Evolutionary conservation across 2,888 invertebrate genomes (phyloP), one percentile per base, ranked within the genome.

Genomic region (Atethmia centrago): DNA sequence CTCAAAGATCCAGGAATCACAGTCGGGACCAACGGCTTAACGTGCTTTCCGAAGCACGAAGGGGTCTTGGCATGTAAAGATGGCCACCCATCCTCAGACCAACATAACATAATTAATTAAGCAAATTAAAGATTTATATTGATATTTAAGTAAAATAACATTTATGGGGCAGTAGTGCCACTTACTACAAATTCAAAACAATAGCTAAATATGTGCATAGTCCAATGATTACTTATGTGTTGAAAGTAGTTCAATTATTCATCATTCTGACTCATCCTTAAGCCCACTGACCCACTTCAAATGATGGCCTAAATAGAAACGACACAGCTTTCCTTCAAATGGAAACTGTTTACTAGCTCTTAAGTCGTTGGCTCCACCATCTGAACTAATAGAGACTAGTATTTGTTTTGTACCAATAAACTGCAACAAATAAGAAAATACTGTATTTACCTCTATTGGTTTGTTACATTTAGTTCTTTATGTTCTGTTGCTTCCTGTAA

Each of bases 201-300:
- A 76, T 62, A 36, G 45, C 28, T 47, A 16, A 55, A 47, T 51
- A 59, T n/a, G 7, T 36, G 16, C 49, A 21, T 64, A 31, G 45
- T 65, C 2, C 7, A 53, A 78, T 59, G 42, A 59, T 55, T 79
- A 61, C n/a, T 65, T 53, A 79, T 64, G 42, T 79, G 31, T 70
- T 62, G 10, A 69, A 64, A 59, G n/a, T 67, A 53, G 40, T 31
- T 25, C 40, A 47, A 40, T 5, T 55, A 40, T 28, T 74, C 28
- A 28, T 47, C 0, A 55, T 59, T 55, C 25, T 36, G 42, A 61
- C 25, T 61, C 58, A 75, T 59, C 9, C 53, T 3, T 16, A 77
- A 51, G 21, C 28, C 42, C 21, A 71, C 36, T 65, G 31, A 5
- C 79, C 59, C 16, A 28, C 31, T 79, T 53, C 8, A 1, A 28